Evolutionary conservation across 2,113 vertebrate genomes (phyloP).

Genomic region (Scartelaos histophorus): DNA sequence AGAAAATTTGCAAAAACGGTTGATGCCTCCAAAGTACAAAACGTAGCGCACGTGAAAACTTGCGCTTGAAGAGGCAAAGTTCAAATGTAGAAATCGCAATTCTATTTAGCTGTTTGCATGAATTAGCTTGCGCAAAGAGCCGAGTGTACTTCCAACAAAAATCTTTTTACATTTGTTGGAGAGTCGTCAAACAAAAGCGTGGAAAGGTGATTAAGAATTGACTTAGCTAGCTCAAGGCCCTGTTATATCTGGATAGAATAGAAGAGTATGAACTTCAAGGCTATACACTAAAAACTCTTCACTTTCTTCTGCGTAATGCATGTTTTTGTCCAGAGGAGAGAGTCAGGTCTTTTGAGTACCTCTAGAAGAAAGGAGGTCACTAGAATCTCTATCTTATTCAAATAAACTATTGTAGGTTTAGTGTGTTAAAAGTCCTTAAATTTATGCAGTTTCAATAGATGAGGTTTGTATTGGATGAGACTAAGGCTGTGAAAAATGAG

Average conservation of each 20-base stretch:
- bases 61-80: not conserved
- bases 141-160: conserved; percentile 2
- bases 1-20: not conserved
- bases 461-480: not conserved
- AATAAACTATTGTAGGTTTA: not conserved
- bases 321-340: not conserved
- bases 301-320: not conserved
- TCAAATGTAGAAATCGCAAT: conserved; percentile 26
- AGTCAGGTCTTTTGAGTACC: not conserved
- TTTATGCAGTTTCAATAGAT: not conserved
- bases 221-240: conserved; percentile 26
- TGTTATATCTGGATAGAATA: not conserved
- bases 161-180: conserved; percentile 2
- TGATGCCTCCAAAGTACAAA: conserved; percentile 24
- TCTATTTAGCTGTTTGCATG: conserved; percentile 2
- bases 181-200: not conserved
- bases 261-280: conserved; percentile 5
- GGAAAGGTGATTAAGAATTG: conserved; percentile 19
- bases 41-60: conserved; percentile 5
- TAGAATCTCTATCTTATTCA: not conserved
- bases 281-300: not conserved
- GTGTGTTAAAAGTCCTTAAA: not conserved
- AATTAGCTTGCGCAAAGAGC: not conserved
- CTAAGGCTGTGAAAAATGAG: not conserved
- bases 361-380: not conserved